These are phyloP conservation scores for Allygus modestus DNA, from an alignment of 2,888 invertebrate genomes.

Conservation along the genomic window DNA sequence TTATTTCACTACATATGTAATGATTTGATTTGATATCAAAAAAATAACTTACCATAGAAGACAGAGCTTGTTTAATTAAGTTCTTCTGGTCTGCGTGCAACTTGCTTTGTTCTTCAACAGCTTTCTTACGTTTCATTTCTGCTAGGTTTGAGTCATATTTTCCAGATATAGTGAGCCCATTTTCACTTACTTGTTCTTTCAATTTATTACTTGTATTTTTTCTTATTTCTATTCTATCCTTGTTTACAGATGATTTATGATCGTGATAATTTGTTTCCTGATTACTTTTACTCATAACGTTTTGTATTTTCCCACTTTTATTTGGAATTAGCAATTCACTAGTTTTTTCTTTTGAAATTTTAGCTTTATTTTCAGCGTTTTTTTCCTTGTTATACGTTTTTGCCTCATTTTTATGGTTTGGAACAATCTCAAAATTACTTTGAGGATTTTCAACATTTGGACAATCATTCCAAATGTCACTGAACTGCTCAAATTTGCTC, in stretches of 20 bases:
- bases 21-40: no score
- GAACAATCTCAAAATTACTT: conserved; percentile 17
- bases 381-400: background rate
- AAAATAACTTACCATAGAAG: conserved; percentile 28
- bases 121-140: conserved; percentile 46
- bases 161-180: background rate
- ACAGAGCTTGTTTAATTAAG: conserved; percentile 32
- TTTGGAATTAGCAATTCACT: background rate
- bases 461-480: conserved; percentile 52
- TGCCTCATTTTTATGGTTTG: background rate
- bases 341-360: background rate
- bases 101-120: conserved; percentile 40
- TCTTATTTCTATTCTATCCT: background rate
- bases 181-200: background rate
- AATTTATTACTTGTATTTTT: background rate
- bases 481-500: conserved; percentile 36
- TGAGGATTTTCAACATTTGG: conserved; percentile 26
- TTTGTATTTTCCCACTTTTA: background rate
- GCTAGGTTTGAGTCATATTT: conserved; percentile 36
- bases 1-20: no score
- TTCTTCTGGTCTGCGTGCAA: conserved; percentile 21
- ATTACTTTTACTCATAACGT: no score
- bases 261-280: background rate
- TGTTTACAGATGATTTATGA: background rate
- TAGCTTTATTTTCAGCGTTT: background rate